phyloP scores from a whole-genome alignment of 2,888 invertebrate genomes.

The Parnassius glacialis region DNA sequence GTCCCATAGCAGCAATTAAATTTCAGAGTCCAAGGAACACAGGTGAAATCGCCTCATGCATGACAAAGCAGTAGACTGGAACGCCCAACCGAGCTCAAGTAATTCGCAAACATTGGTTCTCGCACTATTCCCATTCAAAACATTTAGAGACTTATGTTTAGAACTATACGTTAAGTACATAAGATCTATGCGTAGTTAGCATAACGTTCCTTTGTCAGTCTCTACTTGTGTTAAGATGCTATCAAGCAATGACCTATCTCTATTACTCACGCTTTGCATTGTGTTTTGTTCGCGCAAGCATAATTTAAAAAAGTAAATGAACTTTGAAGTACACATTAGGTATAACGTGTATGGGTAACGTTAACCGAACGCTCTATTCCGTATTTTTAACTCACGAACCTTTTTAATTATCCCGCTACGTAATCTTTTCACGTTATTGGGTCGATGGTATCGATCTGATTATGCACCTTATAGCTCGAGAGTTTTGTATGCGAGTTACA shows the following conservation, averaged over 20 bases:
- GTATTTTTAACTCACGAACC: conserved; percentile 36
- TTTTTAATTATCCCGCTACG: conserved; percentile 58
- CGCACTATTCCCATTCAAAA: neutral
- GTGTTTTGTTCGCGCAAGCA: conserved; percentile 14
- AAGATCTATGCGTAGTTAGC: neutral
- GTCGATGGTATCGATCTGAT: conserved; percentile 61
- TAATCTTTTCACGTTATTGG: conserved; percentile 61
- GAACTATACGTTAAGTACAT: neutral
- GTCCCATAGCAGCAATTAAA: neutral
- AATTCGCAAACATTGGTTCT: too few relatives aligned
- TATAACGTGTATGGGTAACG: conserved; percentile 6
- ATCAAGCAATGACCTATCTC: conserved; percentile 20
- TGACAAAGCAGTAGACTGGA: conserved; percentile 8
- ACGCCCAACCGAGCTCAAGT: too few relatives aligned
- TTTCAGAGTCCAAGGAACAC: neutral
- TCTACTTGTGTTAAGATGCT: conserved; percentile 7
- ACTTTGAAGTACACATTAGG: conserved; percentile 5
- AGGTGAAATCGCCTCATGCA: conserved; percentile 10
- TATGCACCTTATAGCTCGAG: conserved; percentile 58
- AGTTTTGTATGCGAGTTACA: conserved; percentile 39
- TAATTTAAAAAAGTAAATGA: conserved; percentile 11
- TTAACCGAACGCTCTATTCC: conserved; percentile 20
- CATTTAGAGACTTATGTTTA: neutral
- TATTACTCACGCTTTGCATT: conserved; percentile 12
- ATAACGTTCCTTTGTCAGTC: conserved; percentile 13